Percentiles rank a stretch among this genome's conserved stretches.
Conservation (phyloP, 1,140 invertebrate genomes). For the Drosophila micromelanica region DNA sequence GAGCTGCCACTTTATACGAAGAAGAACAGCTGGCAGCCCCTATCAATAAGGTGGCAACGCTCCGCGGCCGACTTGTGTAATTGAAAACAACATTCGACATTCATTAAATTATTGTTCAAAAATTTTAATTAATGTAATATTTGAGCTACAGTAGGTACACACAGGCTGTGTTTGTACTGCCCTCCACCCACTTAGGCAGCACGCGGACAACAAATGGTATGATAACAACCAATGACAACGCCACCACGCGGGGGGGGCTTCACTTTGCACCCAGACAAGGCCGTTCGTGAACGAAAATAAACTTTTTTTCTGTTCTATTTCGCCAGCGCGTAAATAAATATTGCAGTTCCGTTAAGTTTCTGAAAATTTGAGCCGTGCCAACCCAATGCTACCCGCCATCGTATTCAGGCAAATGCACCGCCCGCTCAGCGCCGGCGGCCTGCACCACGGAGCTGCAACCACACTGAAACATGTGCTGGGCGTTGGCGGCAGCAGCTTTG, state of each 20-base stretch:
- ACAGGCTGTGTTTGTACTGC: slow-evolving; percentile 18
- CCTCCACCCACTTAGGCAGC: background rate
- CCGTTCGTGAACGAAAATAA: slow-evolving; percentile 22
- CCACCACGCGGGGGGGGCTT: background rate
- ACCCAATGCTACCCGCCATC: slow-evolving; percentile 71
- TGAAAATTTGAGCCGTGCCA: slow-evolving; percentile 8
- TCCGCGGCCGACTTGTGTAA: slow-evolving; percentile 56
- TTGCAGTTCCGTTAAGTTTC: slow-evolving; percentile 14
- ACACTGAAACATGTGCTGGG: slow-evolving; percentile 69
- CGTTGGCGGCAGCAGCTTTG: slow-evolving; percentile 57
- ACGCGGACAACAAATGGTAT: slow-evolving; percentile 34
- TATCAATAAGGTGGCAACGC: slow-evolving; percentile 22
- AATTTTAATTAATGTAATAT: slow-evolving; percentile 45
- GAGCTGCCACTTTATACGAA: background rate
- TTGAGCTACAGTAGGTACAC: slow-evolving; percentile 5
- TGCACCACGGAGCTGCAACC: slow-evolving; percentile 60
- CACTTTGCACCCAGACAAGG: slow-evolving; percentile 21
- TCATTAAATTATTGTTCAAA: slow-evolving; percentile 35
- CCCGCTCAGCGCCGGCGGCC: slow-evolving; percentile 49
- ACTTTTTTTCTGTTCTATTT: slow-evolving; percentile 18
- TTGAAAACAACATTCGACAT: slow-evolving; percentile 62
- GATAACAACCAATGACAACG: background rate
- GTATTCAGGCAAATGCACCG: slow-evolving; percentile 74
- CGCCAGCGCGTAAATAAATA: slow-evolving; percentile 18
- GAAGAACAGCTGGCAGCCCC: slow-evolving; percentile 4